Evolutionary conservation across 2,113 vertebrate species (phyloP).

Genomic region (Hassar affinis): DNA sequence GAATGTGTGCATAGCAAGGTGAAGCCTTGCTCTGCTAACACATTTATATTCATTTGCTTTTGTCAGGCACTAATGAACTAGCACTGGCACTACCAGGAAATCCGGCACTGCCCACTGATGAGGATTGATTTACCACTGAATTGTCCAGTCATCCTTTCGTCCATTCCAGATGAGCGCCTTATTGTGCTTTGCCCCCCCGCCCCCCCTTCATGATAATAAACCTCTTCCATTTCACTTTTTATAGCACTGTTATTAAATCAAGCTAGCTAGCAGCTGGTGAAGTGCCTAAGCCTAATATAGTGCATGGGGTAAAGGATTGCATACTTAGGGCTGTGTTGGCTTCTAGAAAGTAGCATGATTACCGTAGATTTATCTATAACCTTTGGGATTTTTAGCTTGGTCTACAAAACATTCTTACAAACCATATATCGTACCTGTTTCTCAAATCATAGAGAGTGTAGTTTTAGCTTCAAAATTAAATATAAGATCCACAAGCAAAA

Average conservation of each 20-base stretch:
- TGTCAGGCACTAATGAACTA: slow-evolving; percentile 50
- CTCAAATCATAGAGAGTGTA: no score
- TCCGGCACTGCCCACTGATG: slow-evolving; percentile 28
- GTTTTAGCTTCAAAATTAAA: no score
- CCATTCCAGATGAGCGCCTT: slow-evolving; percentile 38
- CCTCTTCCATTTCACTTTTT: slow-evolving; percentile 26
- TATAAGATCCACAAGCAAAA: no score
- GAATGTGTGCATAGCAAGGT: slow-evolving; percentile 5
- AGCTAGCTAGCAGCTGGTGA: neutral
- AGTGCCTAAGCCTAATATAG: neutral
- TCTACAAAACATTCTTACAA: neutral
- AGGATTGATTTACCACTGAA: slow-evolving; percentile 46
- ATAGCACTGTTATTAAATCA: slow-evolving; percentile 47
- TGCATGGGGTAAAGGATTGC: neutral
- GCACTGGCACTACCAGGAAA: slow-evolving; percentile 39
- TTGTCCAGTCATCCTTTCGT: slow-evolving; percentile 31
- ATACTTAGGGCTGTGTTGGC: neutral
- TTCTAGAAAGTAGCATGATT: neutral
- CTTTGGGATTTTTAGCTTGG: neutral
- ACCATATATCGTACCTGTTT: neutral
- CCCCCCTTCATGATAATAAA: slow-evolving; percentile 29
- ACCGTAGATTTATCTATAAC: neutral
- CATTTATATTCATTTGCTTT: slow-evolving; percentile 51
- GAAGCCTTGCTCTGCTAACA: slow-evolving; percentile 18
- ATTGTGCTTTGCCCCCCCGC: slow-evolving; percentile 24